A percentile compares a stretch with the other conserved stretches of the same genome.
phyloP scores from a whole-genome alignment of 30 jellyfish, hydroid and myxozoan species.

The Nemopilema nomurai region DNA sequence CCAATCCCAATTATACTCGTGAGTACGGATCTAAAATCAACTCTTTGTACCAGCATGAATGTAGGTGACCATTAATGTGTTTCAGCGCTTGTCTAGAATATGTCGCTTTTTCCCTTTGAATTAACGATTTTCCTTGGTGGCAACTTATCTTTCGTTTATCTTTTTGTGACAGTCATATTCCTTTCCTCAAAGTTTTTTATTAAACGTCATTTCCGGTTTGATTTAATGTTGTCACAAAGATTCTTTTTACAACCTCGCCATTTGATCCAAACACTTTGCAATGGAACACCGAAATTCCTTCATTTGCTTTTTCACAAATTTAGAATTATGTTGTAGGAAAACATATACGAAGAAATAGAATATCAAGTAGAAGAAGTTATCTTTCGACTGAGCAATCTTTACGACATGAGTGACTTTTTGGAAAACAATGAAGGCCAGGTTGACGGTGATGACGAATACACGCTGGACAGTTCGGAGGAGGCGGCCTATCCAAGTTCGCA shows the following conservation, averaged over 20 bases:
- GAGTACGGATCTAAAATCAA: not conserved
- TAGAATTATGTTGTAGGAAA: slow-evolving; percentile 23
- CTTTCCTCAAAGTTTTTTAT: too few species aligned
- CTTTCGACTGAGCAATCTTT: slow-evolving; percentile 52
- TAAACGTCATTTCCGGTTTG: too few species aligned
- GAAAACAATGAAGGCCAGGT: slow-evolving; percentile 1
- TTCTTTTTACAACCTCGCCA: too few species aligned
- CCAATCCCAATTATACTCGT: too few species aligned
- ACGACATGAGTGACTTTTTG: slow-evolving; percentile 42
- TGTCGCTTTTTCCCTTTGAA: not conserved
- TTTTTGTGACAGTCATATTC: too few species aligned
- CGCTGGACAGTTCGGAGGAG: slow-evolving; percentile 68
- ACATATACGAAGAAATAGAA: slow-evolving; percentile 60
- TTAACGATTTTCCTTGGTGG: not conserved
- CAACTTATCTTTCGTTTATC: not conserved
- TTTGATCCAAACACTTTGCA: not conserved
- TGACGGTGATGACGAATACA: slow-evolving; percentile 35
- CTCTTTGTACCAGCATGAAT: too few species aligned
- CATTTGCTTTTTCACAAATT: not conserved
- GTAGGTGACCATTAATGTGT: not conserved
- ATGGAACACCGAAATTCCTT: not conserved
- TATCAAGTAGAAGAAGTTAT: slow-evolving; percentile 69
- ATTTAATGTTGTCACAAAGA: too few species aligned
- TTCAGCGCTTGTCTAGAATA: not conserved
- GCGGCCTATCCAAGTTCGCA: slow-evolving; percentile 74